Conservation (phyloP, 1,140 invertebrate species). For the Pseudomyrmex pallidus region DNA sequence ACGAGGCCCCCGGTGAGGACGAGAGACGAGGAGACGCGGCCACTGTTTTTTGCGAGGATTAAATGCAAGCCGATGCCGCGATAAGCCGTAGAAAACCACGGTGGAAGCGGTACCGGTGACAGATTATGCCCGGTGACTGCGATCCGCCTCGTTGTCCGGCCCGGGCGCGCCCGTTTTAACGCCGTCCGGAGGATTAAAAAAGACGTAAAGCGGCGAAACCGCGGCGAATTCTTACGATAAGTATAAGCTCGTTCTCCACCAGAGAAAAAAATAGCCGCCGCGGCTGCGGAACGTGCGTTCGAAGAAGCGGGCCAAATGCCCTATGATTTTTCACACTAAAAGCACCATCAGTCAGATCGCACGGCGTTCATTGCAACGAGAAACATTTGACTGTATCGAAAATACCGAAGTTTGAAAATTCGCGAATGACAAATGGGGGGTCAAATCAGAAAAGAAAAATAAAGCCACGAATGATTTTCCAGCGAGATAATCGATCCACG, state of each 20-base stretch:
- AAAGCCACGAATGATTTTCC: no score
- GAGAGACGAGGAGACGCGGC: slow-evolving; percentile 57
- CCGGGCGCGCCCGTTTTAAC: slow-evolving; percentile 24
- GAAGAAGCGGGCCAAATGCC: background rate
- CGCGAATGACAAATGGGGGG: background rate
- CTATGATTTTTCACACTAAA: slow-evolving; percentile 50
- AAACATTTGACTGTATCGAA: background rate
- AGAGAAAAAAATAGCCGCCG: background rate
- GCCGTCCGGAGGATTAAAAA: slow-evolving; percentile 14
- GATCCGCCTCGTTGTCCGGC: slow-evolving; percentile 57
- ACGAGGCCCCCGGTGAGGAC: slow-evolving; percentile 69
- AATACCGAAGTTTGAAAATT: background rate
- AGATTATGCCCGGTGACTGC: slow-evolving; percentile 80
- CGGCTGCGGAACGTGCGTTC: background rate
- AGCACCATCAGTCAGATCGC: slow-evolving; percentile 35
- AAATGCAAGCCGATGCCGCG: slow-evolving; percentile 83
- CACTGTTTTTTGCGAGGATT: slow-evolving; percentile 82
- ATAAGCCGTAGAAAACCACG: slow-evolving; percentile 83
- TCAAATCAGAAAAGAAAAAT: no score
- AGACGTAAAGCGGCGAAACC: slow-evolving; percentile 3
- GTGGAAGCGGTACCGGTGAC: slow-evolving; percentile 82
- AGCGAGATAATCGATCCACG: no score
- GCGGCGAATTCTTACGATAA: slow-evolving; percentile 61
- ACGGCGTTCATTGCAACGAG: background rate
- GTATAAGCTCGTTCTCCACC: background rate